phyloP scores from a whole-genome alignment of 2,113 vertebrate species.

The Etia nguti region DNA sequence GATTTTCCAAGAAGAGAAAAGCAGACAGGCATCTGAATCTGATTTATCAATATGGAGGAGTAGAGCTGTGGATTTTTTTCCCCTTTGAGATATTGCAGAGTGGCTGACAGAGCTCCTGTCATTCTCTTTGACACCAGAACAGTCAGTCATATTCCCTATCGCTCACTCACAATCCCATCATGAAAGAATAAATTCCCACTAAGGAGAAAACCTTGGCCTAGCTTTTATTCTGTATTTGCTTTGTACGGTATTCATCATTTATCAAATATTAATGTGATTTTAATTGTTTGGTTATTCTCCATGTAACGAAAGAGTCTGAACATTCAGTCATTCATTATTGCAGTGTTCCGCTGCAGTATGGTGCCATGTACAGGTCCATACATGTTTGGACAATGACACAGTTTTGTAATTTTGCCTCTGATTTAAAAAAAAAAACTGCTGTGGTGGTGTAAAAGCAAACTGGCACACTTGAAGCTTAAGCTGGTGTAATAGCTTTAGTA shows the following conservation, averaged over 20 bases:
- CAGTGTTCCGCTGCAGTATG: not conserved
- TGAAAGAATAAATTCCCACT: not conserved
- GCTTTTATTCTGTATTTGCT: not conserved
- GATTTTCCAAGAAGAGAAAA: not conserved
- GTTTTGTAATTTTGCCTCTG: not conserved
- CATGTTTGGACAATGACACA: not conserved
- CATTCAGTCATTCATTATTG: not conserved
- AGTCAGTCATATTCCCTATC: not conserved
- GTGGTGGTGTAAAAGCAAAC: not conserved
- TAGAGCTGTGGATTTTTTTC: not conserved
- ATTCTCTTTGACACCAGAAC: not conserved
- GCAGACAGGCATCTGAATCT: constrained; percentile 2
- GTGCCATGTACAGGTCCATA: not conserved
- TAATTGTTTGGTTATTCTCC: not conserved
- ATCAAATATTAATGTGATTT: not conserved
- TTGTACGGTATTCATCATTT: not conserved
- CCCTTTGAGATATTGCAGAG: not conserved
- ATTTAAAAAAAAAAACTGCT: not conserved
- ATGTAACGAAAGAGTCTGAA: not conserved
- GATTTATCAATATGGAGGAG: constrained; percentile 7
- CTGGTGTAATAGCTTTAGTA: not conserved
- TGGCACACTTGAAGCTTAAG: not conserved
- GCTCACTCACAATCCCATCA: not conserved
- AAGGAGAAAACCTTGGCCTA: not conserved
- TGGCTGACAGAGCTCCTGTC: not conserved